Percentiles rank a stretch among this genome's conserved stretches.
Conservation (phyloP, 2,797 vertebrate species). For the Rachycentron canadum region DNA sequence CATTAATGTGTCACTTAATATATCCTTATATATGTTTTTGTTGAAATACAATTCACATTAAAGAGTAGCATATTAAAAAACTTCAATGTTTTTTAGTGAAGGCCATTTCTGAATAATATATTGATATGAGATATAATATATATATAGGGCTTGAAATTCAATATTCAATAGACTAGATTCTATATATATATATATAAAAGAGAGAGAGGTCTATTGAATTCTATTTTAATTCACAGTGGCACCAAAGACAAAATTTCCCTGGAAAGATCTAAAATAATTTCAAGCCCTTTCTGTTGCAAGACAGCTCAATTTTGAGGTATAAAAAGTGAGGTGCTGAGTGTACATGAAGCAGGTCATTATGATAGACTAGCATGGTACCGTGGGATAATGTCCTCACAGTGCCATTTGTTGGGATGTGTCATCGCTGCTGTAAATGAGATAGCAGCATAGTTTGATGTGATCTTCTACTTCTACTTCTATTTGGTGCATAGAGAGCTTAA, state of each 20-base stretch:
- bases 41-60: no score
- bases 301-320: not conserved
- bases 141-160: no score
- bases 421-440: not conserved
- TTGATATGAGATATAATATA: no score
- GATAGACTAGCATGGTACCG: not conserved
- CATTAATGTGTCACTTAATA: not conserved
- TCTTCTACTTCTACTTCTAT: slow-evolving; percentile 8
- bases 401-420: not conserved
- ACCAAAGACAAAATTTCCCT: not conserved
- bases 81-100: no score
- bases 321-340: not conserved
- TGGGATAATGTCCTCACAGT: not conserved
- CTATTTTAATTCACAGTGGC: slow-evolving; percentile 2
- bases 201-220: no score
- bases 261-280: not conserved
- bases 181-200: no score
- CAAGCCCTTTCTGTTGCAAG: not conserved
- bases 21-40: no score
- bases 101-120: not conserved
- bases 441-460: slow-evolving; percentile 2
- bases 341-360: not conserved
- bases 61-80: no score
- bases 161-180: no score
- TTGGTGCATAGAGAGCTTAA: slow-evolving; percentile 8